Evolutionary conservation across 2,888 invertebrate genomes (phyloP), one percentile per base, ranked within the genome.

Genomic region (Lithophane ornitopus): DNA sequence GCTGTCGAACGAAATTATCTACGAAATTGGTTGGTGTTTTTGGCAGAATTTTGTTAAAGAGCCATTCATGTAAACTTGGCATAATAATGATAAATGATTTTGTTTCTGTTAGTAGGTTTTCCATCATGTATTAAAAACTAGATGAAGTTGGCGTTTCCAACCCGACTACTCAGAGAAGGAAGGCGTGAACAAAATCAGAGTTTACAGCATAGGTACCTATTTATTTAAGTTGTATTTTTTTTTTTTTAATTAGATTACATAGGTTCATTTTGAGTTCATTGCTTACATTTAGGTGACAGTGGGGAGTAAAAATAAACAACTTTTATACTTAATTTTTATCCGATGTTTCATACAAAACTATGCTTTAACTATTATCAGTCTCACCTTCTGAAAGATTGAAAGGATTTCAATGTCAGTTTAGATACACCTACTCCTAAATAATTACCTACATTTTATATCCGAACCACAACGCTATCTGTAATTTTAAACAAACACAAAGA

Each of bases 11-110:
- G 62, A 78, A 74, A 70, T 78, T 78, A 76, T 71, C 28, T n/a
- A 12, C 11, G 58, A 80, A 80, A 81, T 69, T 74, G 65, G 28
- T 59, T 62, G 26, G 58, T 59, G 56, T 58, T 78, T 77, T 65
- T 58, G 66, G 19, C 26, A 12, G 28, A 61, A 49, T 52, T 58
- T 72, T 34, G 56, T 28, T 49, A 19, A 7, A 26, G 46, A 52
- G 49, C 9, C 4, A 12, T 67, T 74, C 8, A 14, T 49, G 14
- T 16, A 2, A 16, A 28, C 14, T 41, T 22, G 28, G 14, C 39
- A 19, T 52, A 52, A n/a, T 52, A 52, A 52, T 52, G 52, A 52
- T 52, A 52, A 52, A 49, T 49, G 19, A 49, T 49, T 49, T 49
- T 19, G 19, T 49, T 19, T 49, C 46, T 49, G 46, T 49, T 19